Conservation (phyloP, 2,888 invertebrate species). For the Epiblema foenella region DNA sequence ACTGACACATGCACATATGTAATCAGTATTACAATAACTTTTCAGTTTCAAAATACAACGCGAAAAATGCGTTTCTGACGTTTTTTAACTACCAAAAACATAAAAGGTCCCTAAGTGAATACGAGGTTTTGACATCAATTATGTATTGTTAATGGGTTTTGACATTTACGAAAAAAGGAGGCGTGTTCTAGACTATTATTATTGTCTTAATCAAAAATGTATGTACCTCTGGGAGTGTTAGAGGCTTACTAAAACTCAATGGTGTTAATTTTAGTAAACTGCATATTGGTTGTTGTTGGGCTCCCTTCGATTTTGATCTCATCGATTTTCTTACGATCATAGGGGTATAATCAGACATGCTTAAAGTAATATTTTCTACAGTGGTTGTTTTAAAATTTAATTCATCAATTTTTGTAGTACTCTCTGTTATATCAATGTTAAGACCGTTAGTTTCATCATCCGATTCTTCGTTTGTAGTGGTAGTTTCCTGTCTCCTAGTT, state of each 20-base stretch:
- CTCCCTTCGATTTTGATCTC: not conserved
- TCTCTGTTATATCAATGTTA: conserved; percentile 36
- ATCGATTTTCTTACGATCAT: not conserved
- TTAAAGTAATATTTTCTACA: not conserved
- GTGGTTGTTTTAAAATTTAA: not conserved
- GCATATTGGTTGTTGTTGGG: conserved; percentile 55
- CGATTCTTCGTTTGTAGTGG: conserved; percentile 30
- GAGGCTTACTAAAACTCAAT: conserved; percentile 67
- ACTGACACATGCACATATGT: too few species aligned
- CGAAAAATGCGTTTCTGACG: too few species aligned
- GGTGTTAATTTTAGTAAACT: conserved; percentile 65
- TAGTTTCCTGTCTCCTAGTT: conserved; percentile 49
- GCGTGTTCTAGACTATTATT: not conserved
- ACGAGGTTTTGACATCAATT: not conserved
- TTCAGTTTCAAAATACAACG: too few species aligned
- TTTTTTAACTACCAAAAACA: too few species aligned
- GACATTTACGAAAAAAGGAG: too few species aligned
- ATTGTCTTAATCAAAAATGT: conserved; percentile 16
- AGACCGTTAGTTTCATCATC: conserved; percentile 44
- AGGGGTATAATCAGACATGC: not conserved
- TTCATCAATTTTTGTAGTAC: not conserved
- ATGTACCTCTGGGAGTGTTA: conserved; percentile 71
- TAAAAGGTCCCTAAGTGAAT: not conserved
- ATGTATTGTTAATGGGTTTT: not conserved
- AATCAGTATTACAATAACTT: too few species aligned